Base-by-base conservation (phyloP, 2,113 vertebrate genomes). In the Pagrus major region DNA sequence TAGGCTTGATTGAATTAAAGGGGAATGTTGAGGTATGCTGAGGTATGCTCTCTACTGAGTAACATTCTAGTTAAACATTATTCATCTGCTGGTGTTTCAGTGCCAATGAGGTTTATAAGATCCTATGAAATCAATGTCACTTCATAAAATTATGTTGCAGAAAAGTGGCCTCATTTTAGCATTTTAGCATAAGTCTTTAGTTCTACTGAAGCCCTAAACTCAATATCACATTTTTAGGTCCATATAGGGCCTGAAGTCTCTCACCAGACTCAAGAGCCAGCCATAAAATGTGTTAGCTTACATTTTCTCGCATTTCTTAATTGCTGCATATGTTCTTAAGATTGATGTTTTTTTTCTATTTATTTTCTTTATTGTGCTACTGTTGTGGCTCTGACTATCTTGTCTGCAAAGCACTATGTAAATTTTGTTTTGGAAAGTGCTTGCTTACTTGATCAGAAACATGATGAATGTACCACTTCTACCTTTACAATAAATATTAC, bases 401-500 rank as follows among this genome's bases (percentile, higher is more conserved):
- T 29, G 14, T 18, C 55, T 35, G 27, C 10, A 9, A 58, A 55
- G 3, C 7, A 27, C 6, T 55, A 16, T 29, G 15, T 56, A 31
- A 56, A 5, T 31, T 31, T 31, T 20, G 29, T 31, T 58, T 56
- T 25, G 51, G 21, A 66, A 68, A 49, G 23, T n/a, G 29, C 7
- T 25, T 27, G 4, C 16, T 56, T 10, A 41, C 42, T 59, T n/a
- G 11, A 54, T 55, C 37, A 54, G 41, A 51, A 23, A 61, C 2
- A 23, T 37, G 27, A 65, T 37, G 5, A 47, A 46, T 20, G 18
- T 8, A 14, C 42, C 27, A n/a, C 29, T 37, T 4, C 55, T 10
- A n/a, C 37, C 47, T 63, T 56, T 4, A 52, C 39, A 10, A 55
- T 55, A 42, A 66, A 69, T 69, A 33, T 49, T 37, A n/a, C 33